Conservation (phyloP, 2,797 vertebrate species). For the Zalophus californianus region DNA sequence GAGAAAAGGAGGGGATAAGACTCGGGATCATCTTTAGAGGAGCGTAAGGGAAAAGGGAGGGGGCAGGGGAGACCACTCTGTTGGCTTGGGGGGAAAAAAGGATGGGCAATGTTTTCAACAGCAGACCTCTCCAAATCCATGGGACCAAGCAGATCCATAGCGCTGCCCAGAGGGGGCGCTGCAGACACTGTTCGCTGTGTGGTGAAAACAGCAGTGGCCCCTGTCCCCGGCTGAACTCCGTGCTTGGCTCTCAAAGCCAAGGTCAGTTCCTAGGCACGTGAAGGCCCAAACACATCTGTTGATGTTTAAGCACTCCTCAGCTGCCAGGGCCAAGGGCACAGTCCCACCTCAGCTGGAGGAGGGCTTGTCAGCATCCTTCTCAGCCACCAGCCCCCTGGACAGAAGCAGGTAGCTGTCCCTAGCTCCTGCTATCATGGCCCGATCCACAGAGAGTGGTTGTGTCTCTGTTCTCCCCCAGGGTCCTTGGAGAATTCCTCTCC, state of each 20-base stretch:
- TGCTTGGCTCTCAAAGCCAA: background rate
- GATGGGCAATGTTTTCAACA: background rate
- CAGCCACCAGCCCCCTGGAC: background rate
- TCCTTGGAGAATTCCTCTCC: background rate
- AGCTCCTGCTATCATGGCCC: background rate
- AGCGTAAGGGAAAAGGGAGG: background rate
- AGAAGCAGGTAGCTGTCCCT: background rate
- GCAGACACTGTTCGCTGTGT: background rate
- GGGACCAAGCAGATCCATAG: background rate
- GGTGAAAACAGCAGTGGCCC: background rate
- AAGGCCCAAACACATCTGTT: background rate
- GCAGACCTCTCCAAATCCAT: background rate
- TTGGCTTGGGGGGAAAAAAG: background rate
- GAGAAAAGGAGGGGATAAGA: background rate
- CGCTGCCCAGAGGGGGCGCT: accelerated
- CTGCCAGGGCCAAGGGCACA: background rate
- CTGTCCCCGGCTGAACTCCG: background rate
- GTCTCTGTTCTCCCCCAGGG: too few relatives aligned
- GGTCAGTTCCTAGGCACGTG: background rate
- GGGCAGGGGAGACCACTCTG: background rate
- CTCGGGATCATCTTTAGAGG: background rate
- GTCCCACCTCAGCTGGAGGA: background rate
- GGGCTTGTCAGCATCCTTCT: too few relatives aligned
- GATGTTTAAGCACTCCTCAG: background rate
- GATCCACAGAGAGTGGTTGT: background rate